These are phyloP conservation scores for Poeciliopsis paucimaculata DNA, from an alignment of 2,797 vertebrate species.

Conservation along the genomic window DNA sequence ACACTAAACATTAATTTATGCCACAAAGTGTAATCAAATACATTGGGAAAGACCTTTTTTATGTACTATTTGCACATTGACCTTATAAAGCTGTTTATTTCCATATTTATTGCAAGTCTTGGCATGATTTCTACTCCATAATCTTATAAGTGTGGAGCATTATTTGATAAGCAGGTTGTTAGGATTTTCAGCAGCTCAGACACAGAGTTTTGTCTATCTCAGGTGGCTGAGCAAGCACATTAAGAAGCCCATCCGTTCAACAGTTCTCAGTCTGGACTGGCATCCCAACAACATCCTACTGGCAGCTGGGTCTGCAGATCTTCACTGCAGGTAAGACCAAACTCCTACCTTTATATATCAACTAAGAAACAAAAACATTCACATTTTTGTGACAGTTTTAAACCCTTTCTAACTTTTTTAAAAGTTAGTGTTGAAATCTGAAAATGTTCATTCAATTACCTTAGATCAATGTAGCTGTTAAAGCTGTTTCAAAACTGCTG, in stretches of 20 bases:
- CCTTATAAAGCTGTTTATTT: not conserved
- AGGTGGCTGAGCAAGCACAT: slow-evolving; percentile 90
- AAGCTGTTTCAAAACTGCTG: no score
- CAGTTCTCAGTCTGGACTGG: slow-evolving; percentile 83
- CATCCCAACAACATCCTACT: slow-evolving; percentile 86
- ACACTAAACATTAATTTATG: not conserved
- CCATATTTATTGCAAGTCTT: not conserved
- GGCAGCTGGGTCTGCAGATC: slow-evolving; percentile 79
- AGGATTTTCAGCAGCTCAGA: not conserved
- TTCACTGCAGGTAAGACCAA: slow-evolving; percentile 82
- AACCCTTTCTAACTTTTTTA: not conserved
- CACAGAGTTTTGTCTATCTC: slow-evolving; percentile 18
- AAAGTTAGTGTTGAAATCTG: not conserved
- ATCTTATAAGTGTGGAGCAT: not conserved
- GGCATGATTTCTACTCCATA: not conserved
- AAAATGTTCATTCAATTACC: not conserved
- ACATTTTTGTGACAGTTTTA: not conserved
- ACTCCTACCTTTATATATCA: not conserved
- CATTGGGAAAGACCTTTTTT: not conserved
- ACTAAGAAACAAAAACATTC: not conserved
- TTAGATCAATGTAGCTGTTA: not conserved
- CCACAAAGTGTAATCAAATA: not conserved
- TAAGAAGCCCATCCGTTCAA: slow-evolving; percentile 80
- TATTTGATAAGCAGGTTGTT: not conserved
- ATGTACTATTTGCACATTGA: not conserved